Conservation (phyloP, 2,113 vertebrate genomes). For the Hirundichthys speculiger region DNA sequence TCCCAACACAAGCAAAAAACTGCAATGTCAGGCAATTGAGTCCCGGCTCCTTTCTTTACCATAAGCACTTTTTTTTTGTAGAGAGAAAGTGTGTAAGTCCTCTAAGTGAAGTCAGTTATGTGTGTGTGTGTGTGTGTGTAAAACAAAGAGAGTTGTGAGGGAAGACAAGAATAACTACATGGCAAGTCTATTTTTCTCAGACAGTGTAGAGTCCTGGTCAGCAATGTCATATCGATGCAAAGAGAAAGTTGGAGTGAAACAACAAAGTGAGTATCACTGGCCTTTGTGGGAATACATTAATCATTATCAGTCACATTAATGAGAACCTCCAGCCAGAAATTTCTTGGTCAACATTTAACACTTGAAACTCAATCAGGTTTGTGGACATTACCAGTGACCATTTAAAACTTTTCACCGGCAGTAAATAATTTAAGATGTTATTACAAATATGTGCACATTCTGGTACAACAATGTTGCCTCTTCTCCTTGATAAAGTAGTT, state of each 20-base stretch:
- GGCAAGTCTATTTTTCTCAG: slow-evolving; percentile 52
- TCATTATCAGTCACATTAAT: slow-evolving; percentile 15
- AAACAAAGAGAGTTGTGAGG: slow-evolving; percentile 33
- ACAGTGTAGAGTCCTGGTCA: slow-evolving; percentile 45
- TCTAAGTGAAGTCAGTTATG: slow-evolving; percentile 62
- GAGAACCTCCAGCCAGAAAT: slow-evolving; percentile 26
- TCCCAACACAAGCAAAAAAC: slow-evolving; percentile 80
- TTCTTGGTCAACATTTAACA: not conserved
- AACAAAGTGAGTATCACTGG: slow-evolving; percentile 14
- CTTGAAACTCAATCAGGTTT: no score
- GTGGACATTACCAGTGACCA: slow-evolving; percentile 9
- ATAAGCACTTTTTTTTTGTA: slow-evolving; percentile 65
- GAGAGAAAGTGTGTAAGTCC: slow-evolving; percentile 50
- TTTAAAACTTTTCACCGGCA: slow-evolving; percentile 26
- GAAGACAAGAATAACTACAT: slow-evolving; percentile 53
- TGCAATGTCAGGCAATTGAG: slow-evolving; percentile 79
- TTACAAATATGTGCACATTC: slow-evolving; percentile 7
- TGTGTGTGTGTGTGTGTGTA: slow-evolving; percentile 20
- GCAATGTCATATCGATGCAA: slow-evolving; percentile 38
- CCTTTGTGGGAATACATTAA: slow-evolving; percentile 11
- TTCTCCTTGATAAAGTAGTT: not conserved
- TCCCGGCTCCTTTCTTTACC: slow-evolving; percentile 50
- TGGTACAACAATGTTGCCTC: not conserved
- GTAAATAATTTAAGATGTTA: slow-evolving; percentile 12
- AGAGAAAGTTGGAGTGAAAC: slow-evolving; percentile 29